Conservation (phyloP, 2,797 vertebrate species). For the Danionella dracula region DNA sequence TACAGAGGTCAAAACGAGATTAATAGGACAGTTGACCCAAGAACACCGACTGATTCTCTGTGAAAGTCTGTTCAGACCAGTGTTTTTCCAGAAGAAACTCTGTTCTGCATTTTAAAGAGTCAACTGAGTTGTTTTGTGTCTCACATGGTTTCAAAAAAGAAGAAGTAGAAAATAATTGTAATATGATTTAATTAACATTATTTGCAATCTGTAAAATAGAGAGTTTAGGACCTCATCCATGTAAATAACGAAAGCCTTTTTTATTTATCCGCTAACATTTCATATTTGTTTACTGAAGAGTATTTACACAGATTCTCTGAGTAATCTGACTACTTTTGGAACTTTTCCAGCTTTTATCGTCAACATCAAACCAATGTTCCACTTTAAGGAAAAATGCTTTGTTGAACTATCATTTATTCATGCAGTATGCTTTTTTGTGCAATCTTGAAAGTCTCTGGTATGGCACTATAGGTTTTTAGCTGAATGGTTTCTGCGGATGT, state of each 20-base stretch:
- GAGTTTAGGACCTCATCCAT: too few species aligned
- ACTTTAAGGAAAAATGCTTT: slow-evolving; percentile 8
- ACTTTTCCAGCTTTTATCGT: not conserved
- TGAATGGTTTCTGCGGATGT: slow-evolving; percentile 23
- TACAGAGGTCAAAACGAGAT: not conserved
- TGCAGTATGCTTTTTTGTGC: slow-evolving; percentile 21
- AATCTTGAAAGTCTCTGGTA: slow-evolving; percentile 30
- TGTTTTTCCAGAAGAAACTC: too few species aligned
- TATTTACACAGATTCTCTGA: not conserved
- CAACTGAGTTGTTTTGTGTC: too few species aligned
- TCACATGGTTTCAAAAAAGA: too few species aligned
- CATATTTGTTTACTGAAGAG: too few species aligned
- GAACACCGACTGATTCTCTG: not conserved
- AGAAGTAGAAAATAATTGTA: too few species aligned
- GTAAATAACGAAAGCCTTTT: too few species aligned
- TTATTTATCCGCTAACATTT: too few species aligned
- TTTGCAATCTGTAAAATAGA: too few species aligned
- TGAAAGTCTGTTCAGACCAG: too few species aligned
- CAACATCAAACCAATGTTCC: slow-evolving; percentile 4
- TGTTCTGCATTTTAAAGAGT: too few species aligned
- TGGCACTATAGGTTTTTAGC: slow-evolving; percentile 31
- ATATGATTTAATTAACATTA: too few species aligned
- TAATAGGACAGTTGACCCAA: not conserved
- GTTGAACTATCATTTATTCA: slow-evolving; percentile 32
- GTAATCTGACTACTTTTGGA: not conserved